Percentiles rank a stretch among this genome's conserved stretches.
Evolutionary conservation across 92 coral and sea anemone species (phyloP).

Genomic region (Zoanthus sansibaricus): DNA sequence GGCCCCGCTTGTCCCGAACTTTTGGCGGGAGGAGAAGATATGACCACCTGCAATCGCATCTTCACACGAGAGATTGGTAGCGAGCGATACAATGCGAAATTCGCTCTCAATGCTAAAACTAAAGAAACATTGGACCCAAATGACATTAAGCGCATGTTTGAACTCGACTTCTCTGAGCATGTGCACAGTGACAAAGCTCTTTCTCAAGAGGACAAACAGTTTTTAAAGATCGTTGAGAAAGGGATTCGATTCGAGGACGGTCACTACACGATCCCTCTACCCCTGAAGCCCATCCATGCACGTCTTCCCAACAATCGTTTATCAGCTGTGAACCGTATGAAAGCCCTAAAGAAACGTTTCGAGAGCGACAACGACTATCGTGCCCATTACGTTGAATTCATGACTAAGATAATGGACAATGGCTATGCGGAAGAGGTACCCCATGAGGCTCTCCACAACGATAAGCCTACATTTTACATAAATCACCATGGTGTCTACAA

Average conservation of each 20-base stretch:
- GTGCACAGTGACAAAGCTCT: slow-evolving; percentile 11
- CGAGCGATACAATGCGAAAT: background rate
- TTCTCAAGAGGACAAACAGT: slow-evolving; percentile 54
- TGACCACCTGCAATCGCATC: slow-evolving; percentile 32
- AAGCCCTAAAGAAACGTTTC: background rate
- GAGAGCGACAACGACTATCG: background rate
- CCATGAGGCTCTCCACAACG: background rate
- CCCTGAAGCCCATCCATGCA: slow-evolving; percentile 6
- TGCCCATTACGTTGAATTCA: background rate
- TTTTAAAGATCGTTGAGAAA: slow-evolving; percentile 44
- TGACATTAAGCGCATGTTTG: slow-evolving; percentile 42
- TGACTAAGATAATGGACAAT: background rate
- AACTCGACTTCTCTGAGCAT: slow-evolving; percentile 45
- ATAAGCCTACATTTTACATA: background rate
- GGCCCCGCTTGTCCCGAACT: slow-evolving; percentile 40
- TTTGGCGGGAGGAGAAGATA: slow-evolving; percentile 14
- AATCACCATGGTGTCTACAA: slow-evolving; percentile 16
- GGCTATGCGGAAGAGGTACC: background rate
- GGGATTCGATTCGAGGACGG: slow-evolving; percentile 49
- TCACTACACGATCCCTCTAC: slow-evolving; percentile 61
- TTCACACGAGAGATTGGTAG: slow-evolving; percentile 13
- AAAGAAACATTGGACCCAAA: slow-evolving; percentile 56
- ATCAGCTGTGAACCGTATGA: background rate
- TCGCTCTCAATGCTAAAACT: background rate
- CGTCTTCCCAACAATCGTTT: background rate